Percentiles rank a stretch among this genome's conserved stretches.
These are phyloP conservation scores for Balaenoptera acutorostrata DNA, from an alignment of 2,113 vertebrate genomes.

Conservation along the genomic window DNA sequence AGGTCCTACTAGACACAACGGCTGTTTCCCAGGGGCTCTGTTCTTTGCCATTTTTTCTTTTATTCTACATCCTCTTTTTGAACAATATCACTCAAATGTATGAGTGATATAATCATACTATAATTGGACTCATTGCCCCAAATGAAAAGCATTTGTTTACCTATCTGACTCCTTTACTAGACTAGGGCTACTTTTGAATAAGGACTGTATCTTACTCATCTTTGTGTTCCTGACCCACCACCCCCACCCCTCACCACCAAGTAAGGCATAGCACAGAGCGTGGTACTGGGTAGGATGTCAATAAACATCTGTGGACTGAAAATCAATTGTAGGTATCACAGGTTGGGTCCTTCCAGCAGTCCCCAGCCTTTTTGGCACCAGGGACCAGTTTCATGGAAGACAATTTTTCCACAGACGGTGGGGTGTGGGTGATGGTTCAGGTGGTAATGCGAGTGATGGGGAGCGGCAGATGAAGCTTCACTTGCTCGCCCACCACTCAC, in stretches of 20 bases:
- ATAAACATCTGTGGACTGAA: not conserved
- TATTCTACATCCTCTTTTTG: not conserved
- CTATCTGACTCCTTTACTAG: not conserved
- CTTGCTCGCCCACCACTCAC: too few species aligned
- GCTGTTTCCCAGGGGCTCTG: not conserved
- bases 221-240: not conserved
- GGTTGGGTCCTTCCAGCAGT: not conserved
- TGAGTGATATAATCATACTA: not conserved
- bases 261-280: not conserved
- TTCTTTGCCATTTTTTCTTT: not conserved
- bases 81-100: not conserved
- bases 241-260: not conserved
- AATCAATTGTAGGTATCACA: not conserved
- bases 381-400: too few species aligned
- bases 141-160: not conserved
- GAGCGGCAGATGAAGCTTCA: too few species aligned
- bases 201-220: not conserved
- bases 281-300: not conserved
- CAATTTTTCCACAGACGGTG: too few species aligned
- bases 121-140: not conserved
- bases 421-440: too few species aligned
- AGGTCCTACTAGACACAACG: not conserved
- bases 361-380: too few species aligned
- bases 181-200: not conserved
- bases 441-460: too few species aligned